Base-by-base conservation (phyloP, 64 coral and sea anemone genomes). In the Orbicella faveolata region DNA sequence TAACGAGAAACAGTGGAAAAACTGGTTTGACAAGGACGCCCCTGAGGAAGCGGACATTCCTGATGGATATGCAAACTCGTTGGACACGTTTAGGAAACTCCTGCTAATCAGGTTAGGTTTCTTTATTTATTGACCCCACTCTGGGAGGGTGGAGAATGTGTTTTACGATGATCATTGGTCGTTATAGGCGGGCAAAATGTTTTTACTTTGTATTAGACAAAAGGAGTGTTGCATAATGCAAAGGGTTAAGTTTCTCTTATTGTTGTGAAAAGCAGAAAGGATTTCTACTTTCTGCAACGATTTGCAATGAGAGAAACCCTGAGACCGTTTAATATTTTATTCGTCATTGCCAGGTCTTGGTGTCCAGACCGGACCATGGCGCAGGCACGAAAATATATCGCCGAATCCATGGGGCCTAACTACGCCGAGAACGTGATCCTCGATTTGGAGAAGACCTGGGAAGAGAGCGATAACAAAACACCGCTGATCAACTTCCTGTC, bases 1-100 rank as follows among this genome's bases (percentile, higher is more conserved):
- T n/a, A 98, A 98, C 37, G 96, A 98, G 88, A 98, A 98, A 75
- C 93, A 92, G 33, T 98, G 96, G 96, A 93, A 92, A 94, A 91
- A 90, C 63, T 98, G 96, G 96, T 98, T 98, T 88, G 96, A 98
- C 63, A 98, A 95, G 79, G 96, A 98, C 25, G 93, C 93, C 1
- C 96, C 96, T 0, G 96, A 98, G 86, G 96, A 89, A 52, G 93
- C 96, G 0, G 96, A 95, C 41, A 95, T 95, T 53, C 96, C 96
- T 5, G 96, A 98, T 93, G 96, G 96, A 33, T 98, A 98, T 75
- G 91, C 94, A 63, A 95, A 93, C 82, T 98, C 96, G 3, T 61
- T 98, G 21, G 96, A 98, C 78, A 98, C 96, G 3, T 98, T 98
- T 74, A 94, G 96, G 72, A 92, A 94, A 93, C 93, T 98, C 69